Evolutionary conservation across 2,888 invertebrate species (phyloP), one percentile per base, ranked within the genome.

Genomic region (Brachypalpus laphriformis): DNA sequence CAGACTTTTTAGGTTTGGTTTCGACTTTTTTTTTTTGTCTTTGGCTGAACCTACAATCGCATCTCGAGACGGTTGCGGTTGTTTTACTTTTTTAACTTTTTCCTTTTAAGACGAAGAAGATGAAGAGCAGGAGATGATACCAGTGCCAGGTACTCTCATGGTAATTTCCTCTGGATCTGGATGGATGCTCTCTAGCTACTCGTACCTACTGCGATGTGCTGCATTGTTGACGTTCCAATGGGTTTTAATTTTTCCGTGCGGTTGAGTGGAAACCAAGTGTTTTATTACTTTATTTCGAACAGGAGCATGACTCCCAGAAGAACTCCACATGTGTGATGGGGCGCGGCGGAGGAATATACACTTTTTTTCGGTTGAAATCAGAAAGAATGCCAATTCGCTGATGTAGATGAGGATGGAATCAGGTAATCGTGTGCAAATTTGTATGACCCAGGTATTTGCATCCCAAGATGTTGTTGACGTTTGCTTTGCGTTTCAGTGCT

Each of bases 191-290:
- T 37, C 18, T 14, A 7, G 18, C 14, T 49, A 22, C 47, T n/a
- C n/a, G n/a, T 37, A 16, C 8, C 31, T n/a, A n/a, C 25, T 16
- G 31, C 11, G 34, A 49, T 34, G 57, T 18, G 20, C 51, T 74
- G 75, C 81, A 81, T 76, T 85, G 85, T 85, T 76, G 81, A 81
- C 85, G 85, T 85, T 81, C 75, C 65, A 76, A 81, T 75, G 66
- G 85, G 66, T 85, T 85, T 85, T 85, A 85, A 85, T 85, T 85
- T 85, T 85, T 81, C 85, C 85, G 85, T 81, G 75, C 85, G 81
- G 85, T 85, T 85, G 85, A 85, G 85, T 85, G 85, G 85, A 85
- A 85, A 85, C 59, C 75, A 68, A 85, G 75, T 81, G 81, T 85
- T 85, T 81, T 85, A 85, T 85, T 85, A 71, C 75, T 75, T 83